Evolutionary conservation across 2,888 invertebrate genomes (phyloP).

Genomic region (Unio delphinus): DNA sequence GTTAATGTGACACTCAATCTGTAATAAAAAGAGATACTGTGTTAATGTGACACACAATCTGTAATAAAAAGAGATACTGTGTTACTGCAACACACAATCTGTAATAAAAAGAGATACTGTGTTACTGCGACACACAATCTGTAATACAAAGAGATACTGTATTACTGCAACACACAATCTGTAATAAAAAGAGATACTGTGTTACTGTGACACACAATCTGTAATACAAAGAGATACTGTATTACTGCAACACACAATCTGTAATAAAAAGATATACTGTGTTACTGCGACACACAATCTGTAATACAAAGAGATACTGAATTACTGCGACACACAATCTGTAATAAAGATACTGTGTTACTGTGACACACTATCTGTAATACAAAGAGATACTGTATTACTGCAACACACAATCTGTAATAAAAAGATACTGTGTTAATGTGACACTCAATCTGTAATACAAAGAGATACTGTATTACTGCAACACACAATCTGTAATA

Average conservation of each 20-base stretch:
- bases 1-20: too few species aligned
- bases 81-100: neutral
- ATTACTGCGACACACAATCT: neutral
- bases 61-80: neutral
- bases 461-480: constrained; percentile 78
- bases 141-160: constrained; percentile 2
- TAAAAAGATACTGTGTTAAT: neutral
- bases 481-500: constrained; percentile 84
- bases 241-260: constrained; percentile 92
- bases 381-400: neutral
- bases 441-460: neutral
- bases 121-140: neutral
- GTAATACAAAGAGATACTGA: neutral
- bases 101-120: neutral
- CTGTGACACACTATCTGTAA: neutral
- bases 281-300: too few species aligned
- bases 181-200: neutral
- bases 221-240: constrained; percentile 65
- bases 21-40: neutral
- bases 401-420: neutral
- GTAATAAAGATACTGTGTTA: neutral
- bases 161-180: neutral
- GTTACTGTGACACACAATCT: neutral
- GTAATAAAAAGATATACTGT: constrained; percentile 22
- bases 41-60: neutral